A percentile compares a stretch with the other conserved stretches of the same genome.
Evolutionary conservation across 2,797 vertebrate species (phyloP).

Genomic region (Melanotaenia parkinsoni): DNA sequence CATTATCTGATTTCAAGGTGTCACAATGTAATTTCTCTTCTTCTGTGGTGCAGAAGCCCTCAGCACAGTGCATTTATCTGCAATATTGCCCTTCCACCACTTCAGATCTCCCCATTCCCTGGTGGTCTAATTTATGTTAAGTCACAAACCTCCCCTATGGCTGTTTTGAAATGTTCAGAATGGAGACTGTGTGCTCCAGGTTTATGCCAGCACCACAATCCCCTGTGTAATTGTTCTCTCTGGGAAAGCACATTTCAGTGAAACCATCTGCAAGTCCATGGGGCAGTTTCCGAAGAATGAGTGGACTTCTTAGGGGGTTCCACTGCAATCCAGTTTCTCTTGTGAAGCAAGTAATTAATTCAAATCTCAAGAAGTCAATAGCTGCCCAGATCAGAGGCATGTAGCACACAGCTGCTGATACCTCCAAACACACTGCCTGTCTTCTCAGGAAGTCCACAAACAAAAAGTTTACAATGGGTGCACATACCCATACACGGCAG

Average conservation of each 20-base stretch:
- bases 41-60: constrained; percentile 63
- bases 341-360: constrained; percentile 88
- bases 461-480: constrained; percentile 68
- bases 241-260: constrained; percentile 85
- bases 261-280: constrained; percentile 89
- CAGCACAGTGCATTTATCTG: constrained; percentile 73
- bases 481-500: constrained; percentile 58
- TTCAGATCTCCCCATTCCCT: constrained; percentile 85
- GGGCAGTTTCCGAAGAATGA: constrained; percentile 86
- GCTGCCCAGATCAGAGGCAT: constrained; percentile 81
- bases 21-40: constrained; percentile 55
- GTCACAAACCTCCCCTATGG: constrained; percentile 88
- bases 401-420: constrained; percentile 81
- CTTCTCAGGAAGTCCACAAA: constrained; percentile 74
- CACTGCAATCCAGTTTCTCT: constrained; percentile 83
- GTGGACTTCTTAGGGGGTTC: constrained; percentile 84
- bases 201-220: constrained; percentile 82
- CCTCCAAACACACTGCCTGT: constrained; percentile 71
- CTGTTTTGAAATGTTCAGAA: constrained; percentile 86
- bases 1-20: constrained; percentile 49
- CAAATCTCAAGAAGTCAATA: constrained; percentile 86
- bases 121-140: constrained; percentile 92
- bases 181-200: constrained; percentile 82
- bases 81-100: constrained; percentile 82
- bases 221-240: constrained; percentile 87